Percentiles rank a stretch among this genome's conserved stretches.
Conservation (phyloP, 2,888 invertebrate genomes). For the Drosophila leonis region DNA sequence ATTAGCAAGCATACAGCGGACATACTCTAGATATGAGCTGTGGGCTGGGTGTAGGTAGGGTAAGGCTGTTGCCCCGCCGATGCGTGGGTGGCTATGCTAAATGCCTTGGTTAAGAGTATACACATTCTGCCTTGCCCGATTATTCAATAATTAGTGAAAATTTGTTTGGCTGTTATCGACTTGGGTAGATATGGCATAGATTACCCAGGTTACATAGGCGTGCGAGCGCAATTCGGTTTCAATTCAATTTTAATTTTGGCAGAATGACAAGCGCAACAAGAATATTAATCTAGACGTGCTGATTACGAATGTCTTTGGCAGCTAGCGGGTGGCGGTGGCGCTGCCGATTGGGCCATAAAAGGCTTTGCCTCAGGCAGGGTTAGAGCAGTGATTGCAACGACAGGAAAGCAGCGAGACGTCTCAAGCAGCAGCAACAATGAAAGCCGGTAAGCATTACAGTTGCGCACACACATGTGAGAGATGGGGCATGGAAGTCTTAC, state of each 20-base stretch:
- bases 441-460: conserved; percentile 58
- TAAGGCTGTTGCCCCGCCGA: background rate
- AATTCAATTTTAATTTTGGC: conserved; percentile 55
- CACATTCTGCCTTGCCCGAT: conserved; percentile 14
- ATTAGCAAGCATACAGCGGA: conserved; percentile 20
- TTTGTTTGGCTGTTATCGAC: conserved; percentile 41
- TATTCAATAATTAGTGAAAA: conserved; percentile 39
- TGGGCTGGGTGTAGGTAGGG: no score
- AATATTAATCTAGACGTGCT: conserved; percentile 74
- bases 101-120: conserved; percentile 3
- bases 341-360: conserved; percentile 54
- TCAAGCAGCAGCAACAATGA: conserved; percentile 49
- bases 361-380: conserved; percentile 33
- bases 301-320: conserved; percentile 61
- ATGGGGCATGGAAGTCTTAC: no score
- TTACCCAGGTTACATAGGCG: conserved; percentile 51
- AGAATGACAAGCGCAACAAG: conserved; percentile 54
- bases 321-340: background rate
- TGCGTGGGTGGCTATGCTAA: conserved; percentile 18
- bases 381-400: conserved; percentile 60
- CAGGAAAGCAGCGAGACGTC: conserved; percentile 52
- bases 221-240: conserved; percentile 38
- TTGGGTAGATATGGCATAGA: conserved; percentile 36
- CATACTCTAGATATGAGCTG: conserved; percentile 25
- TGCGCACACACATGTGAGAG: background rate